phyloP scores from a whole-genome alignment of 2,888 invertebrate species.

The Ashinkailepas kermadecensis region DNA sequence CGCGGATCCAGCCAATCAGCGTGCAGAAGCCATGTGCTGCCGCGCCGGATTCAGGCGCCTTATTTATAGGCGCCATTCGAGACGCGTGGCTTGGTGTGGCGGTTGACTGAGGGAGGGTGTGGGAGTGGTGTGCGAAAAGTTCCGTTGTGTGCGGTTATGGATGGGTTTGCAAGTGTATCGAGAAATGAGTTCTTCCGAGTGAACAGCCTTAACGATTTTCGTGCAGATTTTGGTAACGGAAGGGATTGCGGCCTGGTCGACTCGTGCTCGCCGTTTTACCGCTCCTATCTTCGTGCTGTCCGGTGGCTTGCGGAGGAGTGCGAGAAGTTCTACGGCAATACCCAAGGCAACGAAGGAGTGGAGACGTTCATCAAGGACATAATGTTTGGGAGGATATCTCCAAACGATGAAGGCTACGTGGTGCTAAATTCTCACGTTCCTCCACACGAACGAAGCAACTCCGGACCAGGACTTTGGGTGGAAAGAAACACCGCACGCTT shows the following conservation, averaged over 20 bases:
- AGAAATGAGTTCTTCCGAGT: not conserved
- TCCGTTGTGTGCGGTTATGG: not conserved
- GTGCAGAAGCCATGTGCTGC: not conserved
- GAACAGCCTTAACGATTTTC: not conserved
- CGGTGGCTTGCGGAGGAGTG: slow-evolving; percentile 6
- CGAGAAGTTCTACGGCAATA: slow-evolving; percentile 5
- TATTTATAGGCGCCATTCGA: not conserved
- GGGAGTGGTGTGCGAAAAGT: not conserved
- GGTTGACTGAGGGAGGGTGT: not conserved
- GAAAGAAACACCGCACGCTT: not conserved
- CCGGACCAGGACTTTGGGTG: not conserved
- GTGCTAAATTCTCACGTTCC: slow-evolving; percentile 2
- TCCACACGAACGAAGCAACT: not conserved
- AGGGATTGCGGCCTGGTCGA: not conserved
- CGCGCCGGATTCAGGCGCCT: not conserved
- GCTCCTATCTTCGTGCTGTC: slow-evolving; percentile 12
- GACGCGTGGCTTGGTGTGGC: not conserved
- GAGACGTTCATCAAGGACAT: slow-evolving; percentile 12
- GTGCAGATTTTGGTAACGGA: not conserved
- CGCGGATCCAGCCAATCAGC: not conserved
- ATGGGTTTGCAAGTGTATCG: not conserved
- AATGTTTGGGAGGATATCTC: not conserved
- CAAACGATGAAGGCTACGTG: not conserved
- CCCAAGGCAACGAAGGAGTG: not conserved
- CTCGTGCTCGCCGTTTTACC: not conserved